Conservation (phyloP, 2,888 invertebrate species). For the Brachyopa scutellaris region DNA sequence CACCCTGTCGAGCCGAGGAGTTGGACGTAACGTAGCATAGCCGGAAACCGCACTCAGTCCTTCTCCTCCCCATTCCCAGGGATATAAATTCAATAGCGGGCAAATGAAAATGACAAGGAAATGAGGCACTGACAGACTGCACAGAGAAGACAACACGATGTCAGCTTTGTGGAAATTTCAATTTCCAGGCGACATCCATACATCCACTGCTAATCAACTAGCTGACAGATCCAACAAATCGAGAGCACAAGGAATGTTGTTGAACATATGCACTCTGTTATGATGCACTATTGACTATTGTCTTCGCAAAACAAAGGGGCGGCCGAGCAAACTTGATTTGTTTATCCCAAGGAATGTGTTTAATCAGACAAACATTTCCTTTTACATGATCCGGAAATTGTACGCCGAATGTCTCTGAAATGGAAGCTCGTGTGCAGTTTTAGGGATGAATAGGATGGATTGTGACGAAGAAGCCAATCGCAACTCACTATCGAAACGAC, state of each 20-base stretch:
- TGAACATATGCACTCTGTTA: slow-evolving; percentile 34
- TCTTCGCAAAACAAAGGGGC: slow-evolving; percentile 33
- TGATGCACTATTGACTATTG: slow-evolving; percentile 4
- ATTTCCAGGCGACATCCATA: slow-evolving; percentile 54
- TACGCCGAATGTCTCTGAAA: not conserved
- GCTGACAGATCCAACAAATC: slow-evolving; percentile 24
- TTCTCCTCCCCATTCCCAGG: slow-evolving; percentile 9
- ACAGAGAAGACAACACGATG: slow-evolving; percentile 37
- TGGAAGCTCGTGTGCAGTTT: not conserved
- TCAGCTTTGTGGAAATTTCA: slow-evolving; percentile 54
- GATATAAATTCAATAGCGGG: not conserved
- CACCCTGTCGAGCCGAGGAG: slow-evolving; percentile 23
- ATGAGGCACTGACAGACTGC: slow-evolving; percentile 61
- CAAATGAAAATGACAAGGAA: slow-evolving; percentile 60
- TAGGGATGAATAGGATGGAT: no score
- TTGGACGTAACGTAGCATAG: not conserved
- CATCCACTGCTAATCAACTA: slow-evolving; percentile 48
- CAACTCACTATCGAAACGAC: no score
- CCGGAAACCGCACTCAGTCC: slow-evolving; percentile 66
- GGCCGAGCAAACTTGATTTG: slow-evolving; percentile 7
- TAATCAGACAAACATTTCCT: slow-evolving; percentile 44
- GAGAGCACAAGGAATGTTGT: not conserved
- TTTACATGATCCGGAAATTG: slow-evolving; percentile 51
- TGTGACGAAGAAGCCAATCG: no score
- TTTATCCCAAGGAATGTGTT: slow-evolving; percentile 21